These are phyloP conservation scores for Bruchidius siliquastri DNA, from an alignment of 2,888 invertebrate species.

Conservation along the genomic window DNA sequence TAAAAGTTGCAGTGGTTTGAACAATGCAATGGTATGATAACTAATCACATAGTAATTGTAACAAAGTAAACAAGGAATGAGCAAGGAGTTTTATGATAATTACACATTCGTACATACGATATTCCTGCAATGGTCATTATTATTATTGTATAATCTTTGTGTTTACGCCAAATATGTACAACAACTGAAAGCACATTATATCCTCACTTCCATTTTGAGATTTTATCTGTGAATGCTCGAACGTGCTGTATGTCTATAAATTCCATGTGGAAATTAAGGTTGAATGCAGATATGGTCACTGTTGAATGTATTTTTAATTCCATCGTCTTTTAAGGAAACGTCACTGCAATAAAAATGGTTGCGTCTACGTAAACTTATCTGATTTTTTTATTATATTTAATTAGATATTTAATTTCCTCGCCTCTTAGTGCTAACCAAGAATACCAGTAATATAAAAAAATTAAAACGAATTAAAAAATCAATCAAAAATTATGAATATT, in stretches of 20 bases:
- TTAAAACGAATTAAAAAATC: too few relatives aligned
- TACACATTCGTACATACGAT: background rate
- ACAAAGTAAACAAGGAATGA: background rate
- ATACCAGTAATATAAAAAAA: too few relatives aligned
- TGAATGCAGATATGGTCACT: background rate
- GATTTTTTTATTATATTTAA: too few relatives aligned
- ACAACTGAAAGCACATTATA: background rate
- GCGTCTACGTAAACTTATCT: background rate
- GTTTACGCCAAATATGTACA: background rate
- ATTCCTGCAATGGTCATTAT: background rate
- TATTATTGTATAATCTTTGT: background rate
- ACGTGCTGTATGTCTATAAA: background rate
- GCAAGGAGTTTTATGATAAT: background rate
- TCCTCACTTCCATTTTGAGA: background rate
- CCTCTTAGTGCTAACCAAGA: too few relatives aligned
- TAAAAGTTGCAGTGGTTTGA: too few relatives aligned
- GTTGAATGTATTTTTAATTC: background rate
- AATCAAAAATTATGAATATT: too few relatives aligned
- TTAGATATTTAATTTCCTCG: too few relatives aligned
- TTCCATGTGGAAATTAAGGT: background rate
- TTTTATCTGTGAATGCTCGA: background rate
- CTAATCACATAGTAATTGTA: background rate
- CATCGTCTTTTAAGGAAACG: background rate
- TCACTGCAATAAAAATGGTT: background rate
- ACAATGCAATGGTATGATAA: too few relatives aligned